Percentiles rank a stretch among this genome's conserved stretches.
Conservation (phyloP, 2,888 invertebrate genomes). For the Drepanosiphum platanoidis region DNA sequence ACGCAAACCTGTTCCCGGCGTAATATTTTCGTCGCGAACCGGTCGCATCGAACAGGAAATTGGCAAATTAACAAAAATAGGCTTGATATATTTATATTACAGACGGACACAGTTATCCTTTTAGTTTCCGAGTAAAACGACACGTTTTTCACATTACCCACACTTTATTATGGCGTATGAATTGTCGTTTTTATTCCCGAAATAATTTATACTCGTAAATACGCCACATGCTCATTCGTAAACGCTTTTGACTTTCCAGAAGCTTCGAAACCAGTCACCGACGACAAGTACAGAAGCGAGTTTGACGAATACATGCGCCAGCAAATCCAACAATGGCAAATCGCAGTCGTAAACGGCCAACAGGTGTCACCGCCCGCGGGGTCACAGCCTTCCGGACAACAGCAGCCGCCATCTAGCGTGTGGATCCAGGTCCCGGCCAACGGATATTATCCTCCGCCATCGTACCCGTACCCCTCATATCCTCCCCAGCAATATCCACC, state of each 20-base stretch:
- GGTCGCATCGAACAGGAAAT: conserved; percentile 18
- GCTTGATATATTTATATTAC: neutral
- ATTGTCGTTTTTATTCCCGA: neutral
- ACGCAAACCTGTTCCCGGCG: neutral
- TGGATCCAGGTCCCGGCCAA: conserved; percentile 63
- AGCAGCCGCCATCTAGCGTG: conserved; percentile 61
- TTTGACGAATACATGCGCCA: conserved; percentile 63
- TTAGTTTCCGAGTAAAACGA: conserved; percentile 31
- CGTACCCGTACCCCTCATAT: conserved; percentile 56
- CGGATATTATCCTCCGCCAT: conserved; percentile 63
- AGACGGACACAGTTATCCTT: neutral
- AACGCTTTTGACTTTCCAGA: conserved; percentile 34
- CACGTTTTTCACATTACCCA: neutral
- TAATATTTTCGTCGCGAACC: neutral
- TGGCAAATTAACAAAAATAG: conserved; percentile 31
- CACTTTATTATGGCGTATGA: neutral
- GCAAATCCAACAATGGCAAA: conserved; percentile 65
- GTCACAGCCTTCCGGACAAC: conserved; percentile 59
- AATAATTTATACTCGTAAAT: neutral
- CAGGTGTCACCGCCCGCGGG: conserved; percentile 43
- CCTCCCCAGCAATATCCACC: conserved; percentile 53
- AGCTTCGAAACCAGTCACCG: conserved; percentile 48
- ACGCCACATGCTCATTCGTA: neutral
- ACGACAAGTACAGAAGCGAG: conserved; percentile 58
- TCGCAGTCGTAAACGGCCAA: conserved; percentile 63